phyloP scores from a whole-genome alignment of 2,797 vertebrate species.

The Eulemur coronatus region DNA sequence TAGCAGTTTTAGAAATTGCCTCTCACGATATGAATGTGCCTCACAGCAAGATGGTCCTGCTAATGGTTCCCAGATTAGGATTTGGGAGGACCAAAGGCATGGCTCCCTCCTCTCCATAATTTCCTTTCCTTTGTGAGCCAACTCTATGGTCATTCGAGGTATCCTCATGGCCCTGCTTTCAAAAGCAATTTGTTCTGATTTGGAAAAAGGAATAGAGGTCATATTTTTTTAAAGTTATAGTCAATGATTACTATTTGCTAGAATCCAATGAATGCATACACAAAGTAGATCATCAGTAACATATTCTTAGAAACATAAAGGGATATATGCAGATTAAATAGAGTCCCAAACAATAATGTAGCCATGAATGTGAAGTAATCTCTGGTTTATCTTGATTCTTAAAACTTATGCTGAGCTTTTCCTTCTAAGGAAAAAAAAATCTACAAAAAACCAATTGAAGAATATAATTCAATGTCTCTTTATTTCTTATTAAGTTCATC shows the following conservation, averaged over 20 bases:
- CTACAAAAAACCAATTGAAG: constrained; percentile 49
- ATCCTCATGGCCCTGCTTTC: constrained; percentile 45
- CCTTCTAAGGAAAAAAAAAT: background rate
- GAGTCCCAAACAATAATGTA: background rate
- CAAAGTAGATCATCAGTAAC: background rate
- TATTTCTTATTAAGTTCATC: constrained; percentile 46
- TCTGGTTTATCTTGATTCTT: constrained; percentile 35
- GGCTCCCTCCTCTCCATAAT: constrained; percentile 40
- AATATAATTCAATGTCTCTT: constrained; percentile 29
- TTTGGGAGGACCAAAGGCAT: constrained; percentile 40
- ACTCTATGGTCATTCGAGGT: constrained; percentile 41
- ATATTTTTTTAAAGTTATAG: constrained; percentile 8
- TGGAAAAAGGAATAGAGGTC: constrained; percentile 10
- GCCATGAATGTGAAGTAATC: background rate
- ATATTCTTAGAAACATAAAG: background rate
- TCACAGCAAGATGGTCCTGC: constrained; percentile 53
- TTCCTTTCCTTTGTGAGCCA: constrained; percentile 55
- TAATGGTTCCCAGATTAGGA: constrained; percentile 78
- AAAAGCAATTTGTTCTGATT: constrained; percentile 64
- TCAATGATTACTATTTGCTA: background rate
- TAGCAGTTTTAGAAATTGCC: constrained; percentile 76
- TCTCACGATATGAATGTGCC: constrained; percentile 52
- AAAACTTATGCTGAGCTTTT: constrained; percentile 32
- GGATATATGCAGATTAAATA: background rate
- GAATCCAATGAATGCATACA: background rate